phyloP scores from a whole-genome alignment of 2,113 vertebrate species.

The Haemorhous mexicanus region DNA sequence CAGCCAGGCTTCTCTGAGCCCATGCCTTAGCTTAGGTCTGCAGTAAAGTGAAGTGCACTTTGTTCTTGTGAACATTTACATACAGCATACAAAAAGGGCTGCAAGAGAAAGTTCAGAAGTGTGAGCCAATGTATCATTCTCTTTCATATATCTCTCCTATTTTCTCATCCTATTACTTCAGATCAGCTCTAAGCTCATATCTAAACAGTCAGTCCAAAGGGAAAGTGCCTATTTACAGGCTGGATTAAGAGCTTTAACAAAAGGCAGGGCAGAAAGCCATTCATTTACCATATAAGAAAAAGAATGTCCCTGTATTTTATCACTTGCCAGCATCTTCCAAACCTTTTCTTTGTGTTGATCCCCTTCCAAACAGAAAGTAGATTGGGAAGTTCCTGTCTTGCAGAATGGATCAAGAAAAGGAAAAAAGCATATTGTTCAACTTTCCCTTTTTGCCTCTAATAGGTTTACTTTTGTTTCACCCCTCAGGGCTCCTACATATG shows the following conservation, averaged over 20 bases:
- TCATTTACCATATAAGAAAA: slow-evolving; percentile 26
- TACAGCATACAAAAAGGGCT: not conserved
- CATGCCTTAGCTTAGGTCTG: not conserved
- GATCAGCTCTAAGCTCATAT: slow-evolving; percentile 40
- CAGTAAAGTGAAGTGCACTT: not conserved
- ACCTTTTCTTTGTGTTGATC: not conserved
- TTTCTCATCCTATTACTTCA: slow-evolving; percentile 61
- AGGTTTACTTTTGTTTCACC: slow-evolving; percentile 15
- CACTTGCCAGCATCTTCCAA: not conserved
- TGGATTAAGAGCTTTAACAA: slow-evolving; percentile 58
- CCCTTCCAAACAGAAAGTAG: not conserved
- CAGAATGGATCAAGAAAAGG: not conserved
- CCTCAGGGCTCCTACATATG: not conserved
- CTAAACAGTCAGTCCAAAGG: slow-evolving; percentile 49
- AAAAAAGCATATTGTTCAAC: not conserved
- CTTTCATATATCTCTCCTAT: slow-evolving; percentile 50
- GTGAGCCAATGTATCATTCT: slow-evolving; percentile 26
- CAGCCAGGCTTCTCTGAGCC: not conserved
- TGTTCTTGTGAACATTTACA: slow-evolving; percentile 2
- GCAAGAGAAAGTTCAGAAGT: not conserved
- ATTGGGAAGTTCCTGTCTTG: not conserved
- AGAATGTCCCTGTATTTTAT: slow-evolving; percentile 32
- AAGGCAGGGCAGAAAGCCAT: slow-evolving; percentile 27
- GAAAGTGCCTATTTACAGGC: slow-evolving; percentile 49
- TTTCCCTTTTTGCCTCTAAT: not conserved